Evolutionary conservation across 2,888 invertebrate genomes (phyloP).

Genomic region (Acanthosoma haemorrhoidale): DNA sequence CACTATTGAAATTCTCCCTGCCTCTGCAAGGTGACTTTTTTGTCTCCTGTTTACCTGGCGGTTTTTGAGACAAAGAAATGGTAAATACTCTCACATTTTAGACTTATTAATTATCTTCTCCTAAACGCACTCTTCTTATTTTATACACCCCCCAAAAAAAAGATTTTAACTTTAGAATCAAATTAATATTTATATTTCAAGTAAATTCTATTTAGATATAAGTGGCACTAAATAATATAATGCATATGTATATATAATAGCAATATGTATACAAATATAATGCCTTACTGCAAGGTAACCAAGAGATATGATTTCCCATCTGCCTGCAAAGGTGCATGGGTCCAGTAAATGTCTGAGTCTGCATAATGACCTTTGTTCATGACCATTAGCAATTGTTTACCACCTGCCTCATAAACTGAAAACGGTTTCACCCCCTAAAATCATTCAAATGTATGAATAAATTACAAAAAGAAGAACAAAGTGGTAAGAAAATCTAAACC

Average conservation of each 20-base stretch:
- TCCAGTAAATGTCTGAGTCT: conserved; percentile 64
- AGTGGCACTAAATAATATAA: too few relatives aligned
- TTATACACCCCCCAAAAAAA: not conserved
- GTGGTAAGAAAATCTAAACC: not conserved
- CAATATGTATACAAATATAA: not conserved
- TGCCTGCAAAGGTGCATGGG: conserved; percentile 58
- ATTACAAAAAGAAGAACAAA: not conserved
- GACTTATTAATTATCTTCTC: too few relatives aligned
- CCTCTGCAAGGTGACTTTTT: too few relatives aligned
- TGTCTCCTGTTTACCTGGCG: too few relatives aligned
- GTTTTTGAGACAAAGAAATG: too few relatives aligned
- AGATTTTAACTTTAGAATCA: too few relatives aligned
- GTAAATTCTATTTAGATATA: too few relatives aligned
- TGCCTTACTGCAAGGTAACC: conserved; percentile 62
- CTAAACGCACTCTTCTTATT: too few relatives aligned
- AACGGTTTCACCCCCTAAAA: conserved; percentile 65
- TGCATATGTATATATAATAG: too few relatives aligned
- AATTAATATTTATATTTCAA: too few relatives aligned
- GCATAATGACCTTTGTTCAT: conserved; percentile 61
- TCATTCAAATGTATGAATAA: not conserved
- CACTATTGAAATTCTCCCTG: too few relatives aligned
- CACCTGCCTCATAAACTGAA: conserved; percentile 65
- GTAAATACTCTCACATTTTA: too few relatives aligned
- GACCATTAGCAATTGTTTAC: conserved; percentile 59
- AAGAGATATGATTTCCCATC: conserved; percentile 61